These are phyloP conservation scores for Brachionus koreanus DNA, from an alignment of 1,140 invertebrate species.

Conservation along the genomic window DNA sequence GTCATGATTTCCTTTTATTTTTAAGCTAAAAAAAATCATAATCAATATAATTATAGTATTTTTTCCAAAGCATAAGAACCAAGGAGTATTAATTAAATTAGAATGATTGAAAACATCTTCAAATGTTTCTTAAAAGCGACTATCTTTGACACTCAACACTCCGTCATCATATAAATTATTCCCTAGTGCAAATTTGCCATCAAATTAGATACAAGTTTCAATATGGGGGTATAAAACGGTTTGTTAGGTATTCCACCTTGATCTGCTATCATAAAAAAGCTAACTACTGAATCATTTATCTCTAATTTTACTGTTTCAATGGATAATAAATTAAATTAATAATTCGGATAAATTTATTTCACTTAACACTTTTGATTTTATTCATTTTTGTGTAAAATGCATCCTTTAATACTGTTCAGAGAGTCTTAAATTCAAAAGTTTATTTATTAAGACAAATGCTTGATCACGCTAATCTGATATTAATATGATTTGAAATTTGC, in stretches of 20 bases:
- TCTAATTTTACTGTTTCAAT: not conserved
- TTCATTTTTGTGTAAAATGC: too few relatives aligned
- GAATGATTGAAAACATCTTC: not conserved
- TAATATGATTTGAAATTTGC: too few relatives aligned
- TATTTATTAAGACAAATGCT: too few relatives aligned
- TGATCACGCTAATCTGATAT: too few relatives aligned
- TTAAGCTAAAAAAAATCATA: too few relatives aligned
- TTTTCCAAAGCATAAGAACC: not conserved
- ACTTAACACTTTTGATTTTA: too few relatives aligned
- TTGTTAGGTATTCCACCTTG: conserved; percentile 55
- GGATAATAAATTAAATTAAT: not conserved
- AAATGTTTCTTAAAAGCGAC: conserved; percentile 29
- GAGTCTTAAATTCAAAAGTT: too few relatives aligned
- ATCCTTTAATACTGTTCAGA: too few relatives aligned
- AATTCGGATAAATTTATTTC: not conserved
- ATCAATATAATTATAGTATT: not conserved
- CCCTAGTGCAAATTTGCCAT: conserved; percentile 54
- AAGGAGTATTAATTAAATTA: not conserved
- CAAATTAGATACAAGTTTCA: conserved; percentile 50
- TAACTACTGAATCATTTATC: not conserved
- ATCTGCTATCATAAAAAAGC: conserved; percentile 54
- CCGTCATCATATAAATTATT: conserved; percentile 45
- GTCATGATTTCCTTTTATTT: not conserved
- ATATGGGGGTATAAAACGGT: conserved; percentile 54
- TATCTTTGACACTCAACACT: conserved; percentile 23